These are phyloP conservation scores for Plutella xylostella DNA, from an alignment of 2,888 invertebrate genomes.

Conservation along the genomic window DNA sequence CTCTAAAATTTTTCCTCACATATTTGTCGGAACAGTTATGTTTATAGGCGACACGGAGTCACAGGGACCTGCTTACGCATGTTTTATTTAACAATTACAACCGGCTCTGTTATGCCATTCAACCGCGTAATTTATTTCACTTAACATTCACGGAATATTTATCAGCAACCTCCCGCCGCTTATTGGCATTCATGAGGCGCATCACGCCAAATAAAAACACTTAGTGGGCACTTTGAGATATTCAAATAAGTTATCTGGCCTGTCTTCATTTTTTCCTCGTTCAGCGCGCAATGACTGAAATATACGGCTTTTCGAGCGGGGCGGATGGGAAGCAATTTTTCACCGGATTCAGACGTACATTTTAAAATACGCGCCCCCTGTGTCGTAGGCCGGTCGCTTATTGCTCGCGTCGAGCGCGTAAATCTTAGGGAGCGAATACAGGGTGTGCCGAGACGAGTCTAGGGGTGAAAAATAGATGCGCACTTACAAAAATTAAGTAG, in stretches of 20 bases:
- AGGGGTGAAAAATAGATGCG: constrained; percentile 55
- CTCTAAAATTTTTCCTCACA: constrained; percentile 35
- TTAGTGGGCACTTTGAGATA: constrained; percentile 25
- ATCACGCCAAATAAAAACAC: constrained; percentile 24
- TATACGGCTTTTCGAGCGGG: constrained; percentile 42
- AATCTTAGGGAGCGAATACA: constrained; percentile 49
- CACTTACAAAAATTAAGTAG: constrained; percentile 58
- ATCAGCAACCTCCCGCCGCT: constrained; percentile 12
- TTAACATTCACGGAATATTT: not conserved
- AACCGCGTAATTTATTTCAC: not conserved
- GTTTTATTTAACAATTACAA: not conserved
- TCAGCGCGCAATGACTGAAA: constrained; percentile 48
- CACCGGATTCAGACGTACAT: constrained; percentile 55
- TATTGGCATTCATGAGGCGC: constrained; percentile 10
- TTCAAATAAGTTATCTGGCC: constrained; percentile 45
- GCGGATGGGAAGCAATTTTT: constrained; percentile 54
- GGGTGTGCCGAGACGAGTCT: constrained; percentile 24
- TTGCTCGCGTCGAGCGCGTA: constrained; percentile 54
- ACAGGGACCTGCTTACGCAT: not conserved
- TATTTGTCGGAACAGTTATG: constrained; percentile 14
- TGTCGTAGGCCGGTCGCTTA: constrained; percentile 44
- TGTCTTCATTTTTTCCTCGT: constrained; percentile 36
- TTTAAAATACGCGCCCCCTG: constrained; percentile 58
- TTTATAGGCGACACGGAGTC: constrained; percentile 5
- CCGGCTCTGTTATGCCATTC: not conserved